Percentiles rank a stretch among this genome's conserved stretches.
These are phyloP conservation scores for Pagrus major DNA, from an alignment of 2,113 vertebrate genomes.

Conservation along the genomic window DNA sequence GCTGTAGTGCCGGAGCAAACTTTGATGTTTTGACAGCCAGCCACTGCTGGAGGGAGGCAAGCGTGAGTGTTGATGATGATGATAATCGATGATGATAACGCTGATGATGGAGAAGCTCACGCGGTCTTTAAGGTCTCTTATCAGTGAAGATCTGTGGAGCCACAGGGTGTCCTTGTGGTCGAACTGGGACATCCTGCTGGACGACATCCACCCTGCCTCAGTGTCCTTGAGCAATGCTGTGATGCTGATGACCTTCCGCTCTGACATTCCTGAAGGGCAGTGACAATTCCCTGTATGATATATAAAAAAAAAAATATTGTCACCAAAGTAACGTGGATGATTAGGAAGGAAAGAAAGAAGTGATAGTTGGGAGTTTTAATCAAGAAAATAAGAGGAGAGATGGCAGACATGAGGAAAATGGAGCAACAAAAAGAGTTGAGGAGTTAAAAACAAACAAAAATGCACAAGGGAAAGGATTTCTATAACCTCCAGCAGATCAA, in stretches of 20 bases:
- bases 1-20: conserved; percentile 39
- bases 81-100: conserved; percentile 63
- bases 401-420: neutral
- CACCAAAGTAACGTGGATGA: neutral
- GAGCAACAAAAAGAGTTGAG: neutral
- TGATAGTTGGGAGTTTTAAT: conserved; percentile 19
- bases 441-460: neutral
- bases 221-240: conserved; percentile 29
- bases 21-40: conserved; percentile 74
- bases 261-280: conserved; percentile 27
- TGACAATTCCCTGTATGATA: neutral
- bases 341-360: neutral
- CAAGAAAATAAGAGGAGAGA: neutral
- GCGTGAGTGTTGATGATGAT: conserved; percentile 46
- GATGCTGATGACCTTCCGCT: conserved; percentile 9
- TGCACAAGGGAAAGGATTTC: neutral
- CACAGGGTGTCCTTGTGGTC: conserved; percentile 19
- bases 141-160: conserved; percentile 39
- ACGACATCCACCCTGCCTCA: neutral
- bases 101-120: conserved; percentile 56
- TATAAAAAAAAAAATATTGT: neutral
- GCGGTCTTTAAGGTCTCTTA: conserved; percentile 43
- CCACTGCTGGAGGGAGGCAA: conserved; percentile 61
- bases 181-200: conserved; percentile 22
- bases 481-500: neutral